Evolutionary conservation across 1,140 invertebrate genomes (phyloP), one percentile per base, ranked within the genome.

Genomic region (Drosophila neocordata): DNA sequence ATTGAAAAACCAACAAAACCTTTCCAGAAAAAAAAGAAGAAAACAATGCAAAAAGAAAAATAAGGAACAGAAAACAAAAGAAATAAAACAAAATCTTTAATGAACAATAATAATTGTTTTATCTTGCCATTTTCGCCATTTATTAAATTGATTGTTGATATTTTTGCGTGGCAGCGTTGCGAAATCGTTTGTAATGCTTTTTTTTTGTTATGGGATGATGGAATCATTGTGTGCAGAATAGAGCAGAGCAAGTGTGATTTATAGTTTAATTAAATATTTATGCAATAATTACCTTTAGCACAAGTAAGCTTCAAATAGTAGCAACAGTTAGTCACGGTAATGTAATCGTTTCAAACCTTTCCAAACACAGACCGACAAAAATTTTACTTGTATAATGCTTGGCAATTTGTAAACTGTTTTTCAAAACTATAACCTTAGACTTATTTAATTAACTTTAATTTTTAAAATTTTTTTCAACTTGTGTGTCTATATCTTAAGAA

Each of bases 41-140:
- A 27, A 35, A 58, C 61, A 38, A 62, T 59, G 38, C 37, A 34
- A 48, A 65, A 65, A 73, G 51, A 58, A 35, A 57, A 44, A 52
- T 44, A 20, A 62, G 62, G 73, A 77, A 70, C 69, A 70, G 60
- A 69, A 76, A 77, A 69, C 66, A 85, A 20, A 11, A 20, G 41
- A 48, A 88, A 89, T 75, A 83, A 90, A 80, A 85, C 53, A 78
- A 80, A 83, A 76, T 69, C 72, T 75, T 73, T 71, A 74, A 85
- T 77, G 75, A 87, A 78, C 65, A 65, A 73, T 60, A 75, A 83
- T 66, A 63, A 70, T 69, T 81, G 70, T 83, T 80, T 77, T 77
- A 77, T 77, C 73, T 77, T 70, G 72, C 65, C 37, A 59, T 69
- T 62, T 55, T 62, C 37, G 73, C 13, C 48, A 58, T 52, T 73